Conservation (phyloP, 2,888 invertebrate species). For the Seladonia tumulorum region DNA sequence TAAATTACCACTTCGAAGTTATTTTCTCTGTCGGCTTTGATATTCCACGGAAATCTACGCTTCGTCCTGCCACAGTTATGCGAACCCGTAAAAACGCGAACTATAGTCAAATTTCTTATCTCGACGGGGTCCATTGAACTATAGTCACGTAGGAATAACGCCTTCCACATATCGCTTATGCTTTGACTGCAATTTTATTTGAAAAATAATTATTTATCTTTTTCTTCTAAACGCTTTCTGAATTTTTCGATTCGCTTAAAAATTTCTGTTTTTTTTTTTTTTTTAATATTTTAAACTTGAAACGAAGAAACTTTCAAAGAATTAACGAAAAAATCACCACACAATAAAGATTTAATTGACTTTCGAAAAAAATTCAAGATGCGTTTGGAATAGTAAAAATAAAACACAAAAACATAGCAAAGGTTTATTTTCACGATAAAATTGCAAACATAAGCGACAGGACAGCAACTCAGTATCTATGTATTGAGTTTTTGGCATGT, state of each 20-base stretch:
- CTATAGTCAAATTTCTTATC: neutral
- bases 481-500: neutral
- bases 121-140: too few relatives aligned
- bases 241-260: too few relatives aligned
- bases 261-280: too few relatives aligned
- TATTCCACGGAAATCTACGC: slow-evolving; percentile 39
- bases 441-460: neutral
- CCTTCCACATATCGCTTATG: neutral
- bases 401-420: neutral
- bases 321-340: neutral
- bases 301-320: neutral
- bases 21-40: slow-evolving; percentile 32
- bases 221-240: too few relatives aligned
- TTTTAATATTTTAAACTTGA: neutral
- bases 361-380: neutral
- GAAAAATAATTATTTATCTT: neutral
- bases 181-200: neutral
- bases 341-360: too few relatives aligned
- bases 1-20: slow-evolving; percentile 70
- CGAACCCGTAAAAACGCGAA: neutral
- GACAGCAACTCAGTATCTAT: neutral
- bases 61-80: slow-evolving; percentile 9
- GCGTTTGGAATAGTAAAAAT: neutral
- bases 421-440: neutral
- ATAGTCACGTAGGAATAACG: too few relatives aligned